Evolutionary conservation across 2,797 vertebrate genomes (phyloP), one percentile per base, ranked within the genome.

Genomic region (Epinephelus malabaricus): DNA sequence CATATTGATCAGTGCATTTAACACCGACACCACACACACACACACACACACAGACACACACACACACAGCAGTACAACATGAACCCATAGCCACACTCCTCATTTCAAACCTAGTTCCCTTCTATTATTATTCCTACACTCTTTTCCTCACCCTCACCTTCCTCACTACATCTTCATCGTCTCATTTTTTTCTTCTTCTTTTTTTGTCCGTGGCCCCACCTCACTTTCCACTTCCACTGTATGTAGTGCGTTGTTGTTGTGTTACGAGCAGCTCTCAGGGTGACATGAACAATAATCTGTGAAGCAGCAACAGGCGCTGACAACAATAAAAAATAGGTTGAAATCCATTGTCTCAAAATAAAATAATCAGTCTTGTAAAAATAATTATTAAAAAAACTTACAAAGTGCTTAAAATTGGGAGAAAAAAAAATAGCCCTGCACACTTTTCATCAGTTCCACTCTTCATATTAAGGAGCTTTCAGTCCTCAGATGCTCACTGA

Each of bases 1-100:
- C 69, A 64, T 87, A 91, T 88, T 81, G 89, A 91, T 92, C 80
- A 81, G 62, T 83, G 76, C 81, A 83, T 85, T 90, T 83, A 88
- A 83, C 81, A 79, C 79, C 14, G 1, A 64, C 71, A 68, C 69
- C 60, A 74, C 34, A 53, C 21, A 60, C 45, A 65, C 56, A 72
- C 66, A 58, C 55, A 58, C 15, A 64, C 62, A 60, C 17, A 34
- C 56, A 53, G 30, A 34, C 55, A 38, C 1, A 5, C 40, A 53
- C 34, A 7, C 11, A 30, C 61, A 27, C 40, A 50, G 59, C 8
- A 38, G 56, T 18, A 74, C 56, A 71, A 59, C 38, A 18, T 65
- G 82, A 85, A 67, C 69, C 25, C n/a, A 34, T 15, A 76, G 56
- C 30, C 65, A 54, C 61, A 53, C 17, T 58, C 43, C 15, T 34